Percentiles rank a stretch among this genome's conserved stretches.
Evolutionary conservation across 2,888 invertebrate species (phyloP).

Genomic region (Crepidodera aurea): DNA sequence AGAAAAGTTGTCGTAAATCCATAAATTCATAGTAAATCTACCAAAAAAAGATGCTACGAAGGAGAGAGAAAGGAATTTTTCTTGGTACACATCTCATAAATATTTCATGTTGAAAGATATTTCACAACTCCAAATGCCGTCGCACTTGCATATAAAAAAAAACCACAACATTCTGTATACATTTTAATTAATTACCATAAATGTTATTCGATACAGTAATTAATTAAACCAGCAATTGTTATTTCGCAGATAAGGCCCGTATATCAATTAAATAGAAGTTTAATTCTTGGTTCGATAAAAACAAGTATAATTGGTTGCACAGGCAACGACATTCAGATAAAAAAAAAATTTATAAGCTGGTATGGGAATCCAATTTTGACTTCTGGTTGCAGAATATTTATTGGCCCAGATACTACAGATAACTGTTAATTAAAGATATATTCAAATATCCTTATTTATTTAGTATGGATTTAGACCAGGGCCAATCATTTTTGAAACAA

Average conservation of each 20-base stretch:
- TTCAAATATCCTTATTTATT: slow-evolving; percentile 5
- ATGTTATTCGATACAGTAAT: slow-evolving; percentile 26
- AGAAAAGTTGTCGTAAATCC: no score
- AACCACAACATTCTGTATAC: slow-evolving; percentile 24
- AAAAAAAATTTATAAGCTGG: slow-evolving; percentile 12
- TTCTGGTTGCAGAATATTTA: slow-evolving; percentile 9
- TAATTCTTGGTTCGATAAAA: slow-evolving; percentile 29
- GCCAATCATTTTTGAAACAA: no score
- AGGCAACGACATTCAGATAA: slow-evolving; percentile 22
- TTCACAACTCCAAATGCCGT: not conserved
- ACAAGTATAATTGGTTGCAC: slow-evolving; percentile 29
- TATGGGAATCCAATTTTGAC: not conserved
- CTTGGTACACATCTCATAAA: no score
- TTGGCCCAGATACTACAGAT: not conserved
- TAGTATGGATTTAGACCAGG: no score
- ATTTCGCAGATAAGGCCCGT: slow-evolving; percentile 33
- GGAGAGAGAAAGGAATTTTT: no score
- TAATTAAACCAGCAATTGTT: slow-evolving; percentile 35
- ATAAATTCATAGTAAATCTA: no score
- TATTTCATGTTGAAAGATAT: no score
- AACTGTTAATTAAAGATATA: slow-evolving; percentile 12
- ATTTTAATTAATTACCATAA: slow-evolving; percentile 34
- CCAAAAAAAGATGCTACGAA: no score
- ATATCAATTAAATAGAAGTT: slow-evolving; percentile 30
- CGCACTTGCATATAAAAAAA: not conserved